A percentile compares a stretch with the other conserved stretches of the same genome.
Conservation (phyloP, 2,888 invertebrate genomes). For the Tetragonula carbonaria region DNA sequence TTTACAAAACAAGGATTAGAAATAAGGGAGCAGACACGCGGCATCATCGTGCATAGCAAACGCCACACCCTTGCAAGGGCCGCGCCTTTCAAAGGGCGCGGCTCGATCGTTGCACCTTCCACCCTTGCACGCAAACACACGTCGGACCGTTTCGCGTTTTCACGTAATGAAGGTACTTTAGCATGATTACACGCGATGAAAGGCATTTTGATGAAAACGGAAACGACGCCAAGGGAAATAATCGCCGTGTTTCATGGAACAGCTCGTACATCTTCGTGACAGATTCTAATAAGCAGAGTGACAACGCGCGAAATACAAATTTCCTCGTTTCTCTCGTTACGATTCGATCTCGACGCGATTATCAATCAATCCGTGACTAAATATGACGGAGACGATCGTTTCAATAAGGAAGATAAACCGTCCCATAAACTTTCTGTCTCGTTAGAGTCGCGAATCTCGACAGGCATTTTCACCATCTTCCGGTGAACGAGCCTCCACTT, state of each 20-base stretch:
- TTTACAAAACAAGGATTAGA: constrained; percentile 53
- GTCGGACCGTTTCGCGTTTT: constrained; percentile 48
- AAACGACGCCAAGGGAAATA: constrained; percentile 17
- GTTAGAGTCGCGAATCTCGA: constrained; percentile 21
- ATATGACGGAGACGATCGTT: not conserved
- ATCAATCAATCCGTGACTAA: constrained; percentile 12
- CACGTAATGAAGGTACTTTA: constrained; percentile 64
- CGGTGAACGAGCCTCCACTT: constrained; percentile 61
- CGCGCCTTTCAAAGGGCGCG: constrained; percentile 72
- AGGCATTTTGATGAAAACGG: constrained; percentile 50
- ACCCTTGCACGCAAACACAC: constrained; percentile 69
- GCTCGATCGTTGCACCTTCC: constrained; percentile 72
- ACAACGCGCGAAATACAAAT: constrained; percentile 8
- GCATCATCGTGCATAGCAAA: constrained; percentile 56
- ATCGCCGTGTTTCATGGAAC: constrained; percentile 61
- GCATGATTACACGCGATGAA: constrained; percentile 58
- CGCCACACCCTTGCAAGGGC: constrained; percentile 73
- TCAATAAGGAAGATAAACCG: not conserved
- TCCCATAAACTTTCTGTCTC: constrained; percentile 45
- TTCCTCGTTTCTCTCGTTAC: constrained; percentile 12
- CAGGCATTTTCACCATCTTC: constrained; percentile 57
- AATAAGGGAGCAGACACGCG: constrained; percentile 63
- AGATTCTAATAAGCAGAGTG: constrained; percentile 49
- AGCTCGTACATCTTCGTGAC: constrained; percentile 57
- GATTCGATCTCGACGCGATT: constrained; percentile 23